Conservation (phyloP, 2,888 invertebrate genomes). For the Dynastes tityus region DNA sequence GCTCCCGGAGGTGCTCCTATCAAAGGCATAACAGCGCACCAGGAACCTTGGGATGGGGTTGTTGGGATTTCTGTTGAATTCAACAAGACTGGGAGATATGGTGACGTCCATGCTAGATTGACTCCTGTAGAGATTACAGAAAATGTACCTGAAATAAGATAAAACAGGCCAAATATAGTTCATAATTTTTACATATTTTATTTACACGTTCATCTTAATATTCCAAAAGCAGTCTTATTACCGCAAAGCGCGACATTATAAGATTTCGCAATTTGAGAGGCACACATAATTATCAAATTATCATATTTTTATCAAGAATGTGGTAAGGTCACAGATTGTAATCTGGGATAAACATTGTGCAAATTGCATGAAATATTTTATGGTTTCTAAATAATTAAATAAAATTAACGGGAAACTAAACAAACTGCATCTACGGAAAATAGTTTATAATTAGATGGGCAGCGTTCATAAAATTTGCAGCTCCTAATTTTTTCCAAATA, state of each 20-base stretch:
- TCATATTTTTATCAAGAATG: not conserved
- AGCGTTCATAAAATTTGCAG: no score
- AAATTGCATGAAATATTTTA: no score
- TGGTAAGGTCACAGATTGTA: not conserved
- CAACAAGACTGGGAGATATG: conserved; percentile 72
- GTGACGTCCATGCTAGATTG: conserved; percentile 75
- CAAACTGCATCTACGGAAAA: no score
- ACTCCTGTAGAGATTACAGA: conserved; percentile 64
- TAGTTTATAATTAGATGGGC: no score
- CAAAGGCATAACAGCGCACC: conserved; percentile 79
- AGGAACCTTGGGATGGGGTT: conserved; percentile 73
- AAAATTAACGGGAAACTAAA: not conserved
- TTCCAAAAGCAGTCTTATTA: not conserved
- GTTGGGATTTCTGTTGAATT: conserved; percentile 72
- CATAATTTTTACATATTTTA: not conserved
- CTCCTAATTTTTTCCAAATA: no score
- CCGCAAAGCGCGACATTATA: not conserved
- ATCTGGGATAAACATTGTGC: not conserved
- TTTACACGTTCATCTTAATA: not conserved
- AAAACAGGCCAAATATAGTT: not conserved
- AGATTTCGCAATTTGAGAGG: not conserved
- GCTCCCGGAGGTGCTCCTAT: conserved; percentile 78
- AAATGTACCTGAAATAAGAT: conserved; percentile 61
- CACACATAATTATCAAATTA: not conserved
- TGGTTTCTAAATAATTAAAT: not conserved